Conservation (phyloP, 2,113 vertebrate genomes). For the Psilopogon haemacephalus region DNA sequence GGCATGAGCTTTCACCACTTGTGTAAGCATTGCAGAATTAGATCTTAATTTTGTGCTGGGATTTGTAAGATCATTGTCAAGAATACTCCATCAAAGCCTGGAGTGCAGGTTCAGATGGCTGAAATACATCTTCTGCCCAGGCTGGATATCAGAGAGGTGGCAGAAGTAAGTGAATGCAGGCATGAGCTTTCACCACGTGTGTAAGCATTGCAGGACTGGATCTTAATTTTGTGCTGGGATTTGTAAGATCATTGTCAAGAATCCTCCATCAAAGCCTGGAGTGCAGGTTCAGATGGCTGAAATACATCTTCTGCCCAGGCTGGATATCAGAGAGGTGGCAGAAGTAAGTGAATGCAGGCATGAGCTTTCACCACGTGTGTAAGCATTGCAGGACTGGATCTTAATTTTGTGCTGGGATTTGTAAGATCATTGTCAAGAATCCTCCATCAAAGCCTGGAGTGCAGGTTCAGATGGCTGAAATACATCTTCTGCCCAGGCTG, state of each 20-base stretch:
- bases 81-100: background rate
- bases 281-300: background rate
- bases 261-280: background rate
- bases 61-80: too few species aligned
- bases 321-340: background rate
- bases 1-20: background rate
- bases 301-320: background rate
- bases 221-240: background rate
- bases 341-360: background rate
- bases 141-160: background rate
- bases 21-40: background rate
- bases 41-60: background rate
- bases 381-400: background rate
- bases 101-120: background rate
- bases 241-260: too few species aligned
- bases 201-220: background rate
- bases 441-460: background rate
- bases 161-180: background rate
- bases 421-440: too few species aligned
- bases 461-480: background rate
- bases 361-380: background rate
- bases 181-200: background rate
- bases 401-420: background rate
- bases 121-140: background rate
- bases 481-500: background rate